These are phyloP conservation scores for Mirza zaza DNA, from an alignment of 2,113 vertebrate genomes.

Conservation along the genomic window DNA sequence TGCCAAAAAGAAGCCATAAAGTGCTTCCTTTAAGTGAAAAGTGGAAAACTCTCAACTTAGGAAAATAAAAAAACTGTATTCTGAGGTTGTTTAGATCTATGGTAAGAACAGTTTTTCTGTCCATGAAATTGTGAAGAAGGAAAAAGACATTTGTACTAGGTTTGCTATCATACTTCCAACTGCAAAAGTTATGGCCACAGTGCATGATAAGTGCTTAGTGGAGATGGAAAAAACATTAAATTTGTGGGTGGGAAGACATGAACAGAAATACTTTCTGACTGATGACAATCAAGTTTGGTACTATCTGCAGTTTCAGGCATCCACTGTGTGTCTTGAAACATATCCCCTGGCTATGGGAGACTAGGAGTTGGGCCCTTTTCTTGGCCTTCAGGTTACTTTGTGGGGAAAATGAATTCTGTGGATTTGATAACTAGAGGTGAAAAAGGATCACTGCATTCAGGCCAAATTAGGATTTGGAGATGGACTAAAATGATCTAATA, in stretches of 20 bases:
- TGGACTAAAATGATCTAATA: neutral
- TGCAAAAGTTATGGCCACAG: neutral
- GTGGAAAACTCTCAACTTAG: neutral
- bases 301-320: neutral
- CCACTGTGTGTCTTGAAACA: neutral
- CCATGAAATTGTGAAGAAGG: neutral
- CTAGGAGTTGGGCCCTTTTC: neutral
- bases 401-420: neutral
- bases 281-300: neutral
- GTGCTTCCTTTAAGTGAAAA: neutral
- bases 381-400: conserved; percentile 27
- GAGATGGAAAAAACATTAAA: neutral
- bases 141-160: neutral
- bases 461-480: neutral
- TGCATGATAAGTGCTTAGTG: neutral
- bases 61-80: neutral
- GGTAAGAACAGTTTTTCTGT: neutral
- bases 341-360: neutral
- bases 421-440: neutral
- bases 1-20: neutral
- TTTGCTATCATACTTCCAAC: neutral
- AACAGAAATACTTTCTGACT: neutral
- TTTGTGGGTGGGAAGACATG: neutral
- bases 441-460: neutral
- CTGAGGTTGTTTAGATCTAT: neutral